These are phyloP conservation scores for Chaitophorus viminalis DNA, from an alignment of 2,888 invertebrate species.

Conservation along the genomic window DNA sequence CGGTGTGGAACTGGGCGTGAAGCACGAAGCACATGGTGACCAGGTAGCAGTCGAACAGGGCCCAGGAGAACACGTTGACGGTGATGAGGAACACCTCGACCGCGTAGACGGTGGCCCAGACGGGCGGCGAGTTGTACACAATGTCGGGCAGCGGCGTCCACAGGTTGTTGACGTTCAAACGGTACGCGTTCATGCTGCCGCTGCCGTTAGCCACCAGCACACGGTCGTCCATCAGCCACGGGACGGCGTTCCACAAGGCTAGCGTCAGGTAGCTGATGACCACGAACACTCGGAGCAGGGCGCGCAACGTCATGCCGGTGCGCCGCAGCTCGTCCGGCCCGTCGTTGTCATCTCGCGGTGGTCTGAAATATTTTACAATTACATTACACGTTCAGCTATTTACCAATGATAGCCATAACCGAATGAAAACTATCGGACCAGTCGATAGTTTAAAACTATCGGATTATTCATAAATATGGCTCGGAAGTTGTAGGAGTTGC, in stretches of 20 bases:
- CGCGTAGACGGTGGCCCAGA: neutral
- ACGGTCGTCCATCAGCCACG: neutral
- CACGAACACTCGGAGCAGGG: neutral
- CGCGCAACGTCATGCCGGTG: neutral
- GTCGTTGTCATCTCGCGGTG: too few species aligned
- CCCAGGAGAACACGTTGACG: neutral
- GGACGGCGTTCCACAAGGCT: neutral
- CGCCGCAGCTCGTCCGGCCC: neutral
- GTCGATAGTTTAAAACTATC: too few species aligned
- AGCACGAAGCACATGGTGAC: conserved; percentile 14
- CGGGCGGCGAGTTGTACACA: neutral
- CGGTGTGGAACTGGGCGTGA: neutral
- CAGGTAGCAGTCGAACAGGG: neutral
- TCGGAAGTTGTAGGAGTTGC: too few species aligned
- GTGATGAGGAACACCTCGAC: neutral
- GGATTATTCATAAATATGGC: too few species aligned
- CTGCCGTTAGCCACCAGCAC: neutral
- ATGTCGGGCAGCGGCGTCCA: neutral
- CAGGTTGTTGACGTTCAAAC: neutral
- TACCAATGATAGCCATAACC: too few species aligned
- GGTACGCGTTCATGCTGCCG: neutral
- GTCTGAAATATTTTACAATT: too few species aligned
- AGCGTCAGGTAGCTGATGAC: neutral
- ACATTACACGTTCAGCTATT: too few species aligned
- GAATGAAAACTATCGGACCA: too few species aligned